These are phyloP conservation scores for Limnephilus auricula DNA, from an alignment of 2,888 invertebrate species.

Conservation along the genomic window DNA sequence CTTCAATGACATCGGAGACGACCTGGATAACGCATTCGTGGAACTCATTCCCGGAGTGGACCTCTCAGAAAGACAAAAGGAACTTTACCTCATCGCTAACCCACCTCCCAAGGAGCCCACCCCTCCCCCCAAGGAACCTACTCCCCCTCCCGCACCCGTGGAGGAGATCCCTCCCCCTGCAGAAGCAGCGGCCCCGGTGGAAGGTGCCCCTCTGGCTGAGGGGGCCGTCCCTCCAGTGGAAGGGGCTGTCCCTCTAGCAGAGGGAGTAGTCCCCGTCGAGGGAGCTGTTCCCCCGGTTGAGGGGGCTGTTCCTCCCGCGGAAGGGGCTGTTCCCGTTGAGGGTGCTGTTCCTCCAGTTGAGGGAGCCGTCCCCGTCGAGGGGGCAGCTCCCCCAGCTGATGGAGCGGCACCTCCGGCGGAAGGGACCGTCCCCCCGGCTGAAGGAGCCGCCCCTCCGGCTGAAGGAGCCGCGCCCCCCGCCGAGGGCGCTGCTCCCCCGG, in stretches of 20 bases:
- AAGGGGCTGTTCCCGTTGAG: conserved; percentile 65
- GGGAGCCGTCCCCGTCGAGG: conserved; percentile 67
- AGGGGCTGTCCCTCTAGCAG: conserved; percentile 67
- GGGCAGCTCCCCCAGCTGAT: conserved; percentile 64
- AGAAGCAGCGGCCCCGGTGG: conserved; percentile 68
- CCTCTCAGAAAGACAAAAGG: conserved; percentile 72
- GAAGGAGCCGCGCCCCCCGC: conserved; percentile 66
- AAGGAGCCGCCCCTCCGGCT: conserved; percentile 57
- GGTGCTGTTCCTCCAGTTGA: conserved; percentile 67
- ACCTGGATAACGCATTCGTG: conserved; percentile 95
- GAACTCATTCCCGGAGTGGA: conserved; percentile 84
- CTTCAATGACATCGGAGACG: conserved; percentile 95
- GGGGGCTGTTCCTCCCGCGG: conserved; percentile 62
- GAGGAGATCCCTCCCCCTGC: conserved; percentile 68
- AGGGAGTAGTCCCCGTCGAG: conserved; percentile 66
- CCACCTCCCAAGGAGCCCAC: conserved; percentile 73
- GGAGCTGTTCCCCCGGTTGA: conserved; percentile 67
- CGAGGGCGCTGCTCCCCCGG: conserved; percentile 67
- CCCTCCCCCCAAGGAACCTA: conserved; percentile 71
- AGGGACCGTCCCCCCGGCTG: conserved; percentile 59
- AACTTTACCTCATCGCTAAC: conserved; percentile 69
- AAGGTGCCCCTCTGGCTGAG: conserved; percentile 69
- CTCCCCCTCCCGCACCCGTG: conserved; percentile 73
- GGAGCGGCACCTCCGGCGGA: conserved; percentile 33
- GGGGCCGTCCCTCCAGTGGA: conserved; percentile 65